phyloP scores from a whole-genome alignment of 1,140 invertebrate species.

The Cherax quadricarinatus region DNA sequence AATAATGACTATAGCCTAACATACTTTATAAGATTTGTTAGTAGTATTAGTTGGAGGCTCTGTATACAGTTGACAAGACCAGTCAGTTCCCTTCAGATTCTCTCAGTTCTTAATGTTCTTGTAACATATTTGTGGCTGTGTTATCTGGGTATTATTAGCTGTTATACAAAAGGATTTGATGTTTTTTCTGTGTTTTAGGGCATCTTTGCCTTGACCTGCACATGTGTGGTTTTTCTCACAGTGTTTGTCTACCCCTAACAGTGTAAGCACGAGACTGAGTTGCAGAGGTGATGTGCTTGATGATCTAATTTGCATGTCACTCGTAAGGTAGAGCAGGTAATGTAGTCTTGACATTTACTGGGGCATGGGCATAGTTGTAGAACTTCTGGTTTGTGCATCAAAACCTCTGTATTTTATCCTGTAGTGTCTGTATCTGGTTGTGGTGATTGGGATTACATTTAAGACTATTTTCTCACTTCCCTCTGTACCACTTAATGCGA shows the following conservation, averaged over 20 bases:
- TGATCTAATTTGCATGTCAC: conserved; percentile 66
- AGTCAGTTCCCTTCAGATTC: background rate
- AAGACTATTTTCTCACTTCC: background rate
- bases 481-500: background rate
- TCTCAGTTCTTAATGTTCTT: conserved; percentile 6
- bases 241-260: conserved; percentile 61
- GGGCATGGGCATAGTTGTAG: conserved; percentile 1
- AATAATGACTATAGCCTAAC: background rate
- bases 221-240: conserved; percentile 27
- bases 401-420: background rate
- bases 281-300: conserved; percentile 59
- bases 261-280: conserved; percentile 57
- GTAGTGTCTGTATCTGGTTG: background rate
- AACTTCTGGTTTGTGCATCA: background rate
- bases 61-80: conserved; percentile 11
- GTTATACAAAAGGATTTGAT: background rate
- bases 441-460: background rate
- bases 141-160: background rate
- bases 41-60: background rate
- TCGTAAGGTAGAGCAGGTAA: conserved; percentile 65
- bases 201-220: conserved; percentile 30
- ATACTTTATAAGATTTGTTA: background rate
- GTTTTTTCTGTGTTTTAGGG: conserved; percentile 16
- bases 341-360: conserved; percentile 57
- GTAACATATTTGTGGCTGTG: background rate